Percentiles rank a stretch among this genome's conserved stretches.
Conservation (phyloP, 2,797 vertebrate species). For the Geotrypetes seraphini region DNA sequence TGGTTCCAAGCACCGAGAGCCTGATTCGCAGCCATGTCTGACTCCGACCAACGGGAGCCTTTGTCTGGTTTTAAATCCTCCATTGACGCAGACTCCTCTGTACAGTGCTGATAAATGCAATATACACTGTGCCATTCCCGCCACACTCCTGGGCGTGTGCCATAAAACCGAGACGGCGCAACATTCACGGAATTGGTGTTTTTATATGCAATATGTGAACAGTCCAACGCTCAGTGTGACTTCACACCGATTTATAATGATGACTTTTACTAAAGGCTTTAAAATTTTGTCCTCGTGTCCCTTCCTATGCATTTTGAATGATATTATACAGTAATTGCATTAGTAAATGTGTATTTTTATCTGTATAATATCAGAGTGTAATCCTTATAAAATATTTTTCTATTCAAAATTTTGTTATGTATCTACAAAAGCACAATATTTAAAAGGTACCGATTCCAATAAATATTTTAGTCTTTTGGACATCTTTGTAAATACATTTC, state of each 20-base stretch:
- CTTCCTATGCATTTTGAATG: slow-evolving; percentile 85
- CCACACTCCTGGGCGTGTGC: slow-evolving; percentile 43
- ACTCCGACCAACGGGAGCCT: no score
- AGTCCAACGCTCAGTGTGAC: slow-evolving; percentile 42
- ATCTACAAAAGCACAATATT: slow-evolving; percentile 65
- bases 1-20: no score
- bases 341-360: slow-evolving; percentile 81
- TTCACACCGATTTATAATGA: slow-evolving; percentile 54
- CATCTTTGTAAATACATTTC: slow-evolving; percentile 55
- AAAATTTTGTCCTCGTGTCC: slow-evolving; percentile 48
- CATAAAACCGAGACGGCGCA: slow-evolving; percentile 39
- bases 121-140: slow-evolving; percentile 25
- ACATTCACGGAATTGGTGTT: slow-evolving; percentile 37
- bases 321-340: slow-evolving; percentile 53
- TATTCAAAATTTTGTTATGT: slow-evolving; percentile 76
- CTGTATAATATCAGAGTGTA: slow-evolving; percentile 81
- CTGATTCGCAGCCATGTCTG: no score
- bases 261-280: slow-evolving; percentile 54
- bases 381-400: slow-evolving; percentile 93
- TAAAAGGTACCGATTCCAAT: slow-evolving; percentile 54
- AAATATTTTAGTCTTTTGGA: slow-evolving; percentile 60
- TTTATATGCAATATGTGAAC: slow-evolving; percentile 66
- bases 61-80: no score
- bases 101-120: slow-evolving; percentile 41
- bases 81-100: no score